A percentile compares a stretch with the other conserved stretches of the same genome.
phyloP scores from a whole-genome alignment of 1,140 invertebrate species.

The Popillia japonica region DNA sequence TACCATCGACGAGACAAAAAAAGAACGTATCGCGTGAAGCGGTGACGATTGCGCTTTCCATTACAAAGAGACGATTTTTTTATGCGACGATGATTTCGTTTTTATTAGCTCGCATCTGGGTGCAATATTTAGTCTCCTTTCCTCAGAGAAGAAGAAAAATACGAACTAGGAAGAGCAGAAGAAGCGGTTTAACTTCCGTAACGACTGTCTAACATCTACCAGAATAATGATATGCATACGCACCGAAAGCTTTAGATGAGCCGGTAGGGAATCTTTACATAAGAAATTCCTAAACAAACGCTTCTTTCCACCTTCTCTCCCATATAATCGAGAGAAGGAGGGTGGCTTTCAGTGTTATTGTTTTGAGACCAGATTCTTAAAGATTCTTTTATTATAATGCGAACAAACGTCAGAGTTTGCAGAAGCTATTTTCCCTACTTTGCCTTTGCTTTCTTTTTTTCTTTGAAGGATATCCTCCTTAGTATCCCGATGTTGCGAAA shows the following conservation, averaged over 20 bases:
- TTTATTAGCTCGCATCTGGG: constrained; percentile 33
- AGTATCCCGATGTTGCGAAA: background rate
- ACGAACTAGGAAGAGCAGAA: background rate
- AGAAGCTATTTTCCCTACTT: constrained; percentile 9
- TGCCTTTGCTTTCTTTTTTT: background rate
- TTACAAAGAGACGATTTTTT: constrained; percentile 35
- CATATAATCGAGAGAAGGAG: background rate
- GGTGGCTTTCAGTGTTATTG: constrained; percentile 8
- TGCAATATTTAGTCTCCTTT: constrained; percentile 22
- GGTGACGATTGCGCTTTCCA: constrained; percentile 21
- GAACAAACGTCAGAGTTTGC: constrained; percentile 3
- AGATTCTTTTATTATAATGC: constrained; percentile 34
- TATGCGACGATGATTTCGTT: constrained; percentile 29
- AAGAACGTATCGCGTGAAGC: constrained; percentile 9
- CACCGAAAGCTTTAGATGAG: constrained; percentile 29
- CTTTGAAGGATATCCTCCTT: constrained; percentile 25
- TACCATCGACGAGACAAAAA: background rate
- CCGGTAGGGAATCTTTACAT: constrained; percentile 28
- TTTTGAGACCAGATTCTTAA: constrained; percentile 35
- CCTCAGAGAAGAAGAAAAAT: background rate
- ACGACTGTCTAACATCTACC: constrained; percentile 24
- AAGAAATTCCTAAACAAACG: constrained; percentile 27
- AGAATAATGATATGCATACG: constrained; percentile 34
- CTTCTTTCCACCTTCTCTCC: background rate
- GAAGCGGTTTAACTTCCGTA: constrained; percentile 26